Percentiles rank a stretch among this genome's conserved stretches.
Conservation (phyloP, 2,888 invertebrate species). For the Nowickia ferox region DNA sequence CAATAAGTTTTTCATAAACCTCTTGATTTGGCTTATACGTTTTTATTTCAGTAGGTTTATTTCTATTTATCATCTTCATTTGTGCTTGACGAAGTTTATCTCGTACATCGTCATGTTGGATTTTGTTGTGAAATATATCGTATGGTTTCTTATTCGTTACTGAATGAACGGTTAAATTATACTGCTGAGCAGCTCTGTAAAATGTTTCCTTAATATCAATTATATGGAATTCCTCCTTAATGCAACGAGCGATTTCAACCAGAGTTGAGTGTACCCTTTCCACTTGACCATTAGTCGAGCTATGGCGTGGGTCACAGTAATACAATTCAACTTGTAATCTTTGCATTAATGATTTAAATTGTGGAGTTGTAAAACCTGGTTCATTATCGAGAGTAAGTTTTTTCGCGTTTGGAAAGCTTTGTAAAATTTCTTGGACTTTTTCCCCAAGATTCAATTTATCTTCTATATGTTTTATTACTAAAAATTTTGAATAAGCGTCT, state of each 20-base stretch:
- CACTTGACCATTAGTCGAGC: conserved; percentile 2
- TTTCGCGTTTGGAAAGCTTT: conserved; percentile 9
- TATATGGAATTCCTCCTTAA: conserved; percentile 12
- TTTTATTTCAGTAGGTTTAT: conserved; percentile 16
- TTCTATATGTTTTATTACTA: conserved; percentile 21
- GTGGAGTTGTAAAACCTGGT: conserved; percentile 16
- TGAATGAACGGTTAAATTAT: too few species aligned
- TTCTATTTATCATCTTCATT: conserved; percentile 6
- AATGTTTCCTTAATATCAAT: conserved; percentile 21
- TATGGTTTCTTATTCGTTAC: too few species aligned
- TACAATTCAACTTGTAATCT: conserved; percentile 31
- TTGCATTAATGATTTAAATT: conserved; percentile 29
- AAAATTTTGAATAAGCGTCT: conserved; percentile 36
- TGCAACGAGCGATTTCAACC: conserved; percentile 5
- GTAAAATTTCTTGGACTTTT: conserved; percentile 1
- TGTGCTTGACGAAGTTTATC: conserved; percentile 17
- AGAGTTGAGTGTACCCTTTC: neutral
- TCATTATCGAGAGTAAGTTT: conserved; percentile 20
- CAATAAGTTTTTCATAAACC: conserved; percentile 24
- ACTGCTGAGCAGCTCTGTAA: conserved; percentile 5
- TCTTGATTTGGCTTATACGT: conserved; percentile 4
- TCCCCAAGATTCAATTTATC: conserved; percentile 14
- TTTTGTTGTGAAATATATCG: too few species aligned
- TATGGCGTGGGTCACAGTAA: conserved; percentile 15
- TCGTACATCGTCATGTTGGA: neutral